Percentiles rank a stretch among this genome's conserved stretches.
These are phyloP conservation scores for Bubo scandiacus DNA, from an alignment of 2,113 vertebrate species.

Conservation along the genomic window DNA sequence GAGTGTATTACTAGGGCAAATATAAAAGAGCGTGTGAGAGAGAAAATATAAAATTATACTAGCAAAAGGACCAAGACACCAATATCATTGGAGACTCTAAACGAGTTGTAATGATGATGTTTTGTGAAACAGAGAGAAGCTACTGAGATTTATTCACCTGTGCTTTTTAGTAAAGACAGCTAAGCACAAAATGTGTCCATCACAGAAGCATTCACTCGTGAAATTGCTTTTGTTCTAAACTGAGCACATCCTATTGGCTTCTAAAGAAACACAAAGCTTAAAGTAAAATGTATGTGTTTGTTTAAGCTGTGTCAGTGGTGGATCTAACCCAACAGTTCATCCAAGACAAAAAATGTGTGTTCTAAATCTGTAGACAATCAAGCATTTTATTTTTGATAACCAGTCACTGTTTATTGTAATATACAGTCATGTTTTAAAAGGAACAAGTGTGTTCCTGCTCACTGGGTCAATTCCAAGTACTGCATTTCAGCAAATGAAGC, in stretches of 20 bases:
- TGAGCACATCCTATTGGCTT: not conserved
- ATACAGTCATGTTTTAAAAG: constrained; percentile 34
- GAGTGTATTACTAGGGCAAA: not conserved
- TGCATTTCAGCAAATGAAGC: constrained; percentile 58
- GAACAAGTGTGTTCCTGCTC: not conserved
- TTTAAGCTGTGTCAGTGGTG: constrained; percentile 11
- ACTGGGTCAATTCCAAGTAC: constrained; percentile 53
- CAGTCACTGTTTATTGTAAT: constrained; percentile 33
- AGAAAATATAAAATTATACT: not conserved
- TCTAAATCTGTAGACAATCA: constrained; percentile 38
- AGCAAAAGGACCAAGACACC: not conserved
- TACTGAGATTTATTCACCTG: not conserved
- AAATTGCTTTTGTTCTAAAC: constrained; percentile 32
- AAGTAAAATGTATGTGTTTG: constrained; percentile 28
- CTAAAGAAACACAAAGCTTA: not conserved
- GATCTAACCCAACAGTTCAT: not conserved
- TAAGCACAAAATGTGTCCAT: not conserved
- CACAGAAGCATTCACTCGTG: not conserved
- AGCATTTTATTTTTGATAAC: constrained; percentile 57
- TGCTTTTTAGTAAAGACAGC: not conserved
- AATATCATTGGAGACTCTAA: not conserved
- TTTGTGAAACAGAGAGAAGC: not conserved
- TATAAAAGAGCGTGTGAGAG: not conserved
- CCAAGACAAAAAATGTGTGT: not conserved
- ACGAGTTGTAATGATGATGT: not conserved